Base-by-base conservation (phyloP, 2,113 vertebrate species). In the Dicentrarchus labrax region DNA sequence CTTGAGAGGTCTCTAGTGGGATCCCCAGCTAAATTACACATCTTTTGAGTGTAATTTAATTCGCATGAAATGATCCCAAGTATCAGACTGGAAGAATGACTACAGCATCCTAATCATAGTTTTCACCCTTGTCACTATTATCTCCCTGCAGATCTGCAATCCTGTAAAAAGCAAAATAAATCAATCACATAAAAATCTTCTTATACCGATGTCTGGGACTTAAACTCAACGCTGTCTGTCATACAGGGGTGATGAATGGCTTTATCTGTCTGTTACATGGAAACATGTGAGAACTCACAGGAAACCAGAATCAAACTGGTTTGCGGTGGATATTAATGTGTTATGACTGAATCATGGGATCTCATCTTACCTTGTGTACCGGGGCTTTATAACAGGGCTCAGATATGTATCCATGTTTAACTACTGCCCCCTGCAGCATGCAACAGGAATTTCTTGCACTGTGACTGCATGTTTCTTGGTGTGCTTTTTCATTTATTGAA, bases 401-500 rank as follows among this genome's bases (percentile, higher is more conserved):
- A 11, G 56, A 39, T 76, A 68, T 61, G 53, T 2, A 78, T 88
- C 43, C 68, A 39, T 91, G 91, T 82, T 84, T 70, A 80, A 77
- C 84, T 93, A 93, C 85, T 92, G 88, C 94, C 93, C 94, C 92
- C 94, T 94, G 82, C 88, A 90, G 93, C 21, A 70, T 41, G 0
- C 1, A 21, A 51, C 9, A 15, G 67, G 51, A 12, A 79, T 21
- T 4, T 41, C 12, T 38, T 36, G 13, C 17, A 53, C 2, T 53
- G 41, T 43, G 30, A 30, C 43, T 5, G 47, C 6, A 43, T 51
- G 39, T 48, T n/a, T 72, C 15, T 47, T 38, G 4, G 11, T 69
- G 36, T 61, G 22, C 22, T 30, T 62, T 51, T 12, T 19, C n/a
- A 59, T 54, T 22, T 17, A 38, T 36, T 12, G 30, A 19, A 64